Percentiles rank a stretch among this genome's conserved stretches.
These are phyloP conservation scores for Archocentrus centrarchus DNA, from an alignment of 2,113 vertebrate species.

Conservation along the genomic window DNA sequence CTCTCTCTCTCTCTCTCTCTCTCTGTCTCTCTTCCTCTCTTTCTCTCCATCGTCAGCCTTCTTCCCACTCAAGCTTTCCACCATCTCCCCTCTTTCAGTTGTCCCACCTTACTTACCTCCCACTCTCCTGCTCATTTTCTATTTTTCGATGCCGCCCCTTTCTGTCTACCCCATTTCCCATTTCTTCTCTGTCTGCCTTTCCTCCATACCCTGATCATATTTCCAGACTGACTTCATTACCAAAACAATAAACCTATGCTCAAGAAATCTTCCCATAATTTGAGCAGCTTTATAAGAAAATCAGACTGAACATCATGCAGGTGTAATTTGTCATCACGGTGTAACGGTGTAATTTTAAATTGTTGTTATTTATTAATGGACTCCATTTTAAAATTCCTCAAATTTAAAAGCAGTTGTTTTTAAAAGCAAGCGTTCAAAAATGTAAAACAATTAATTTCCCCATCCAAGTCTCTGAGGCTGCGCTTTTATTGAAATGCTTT, in stretches of 20 bases:
- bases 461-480: not conserved
- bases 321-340: slow-evolving; percentile 23
- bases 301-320: not conserved
- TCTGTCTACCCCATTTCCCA: not conserved
- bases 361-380: not conserved
- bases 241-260: slow-evolving; percentile 57
- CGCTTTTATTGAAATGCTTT: slow-evolving; percentile 10
- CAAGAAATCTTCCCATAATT: slow-evolving; percentile 31
- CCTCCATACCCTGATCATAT: slow-evolving; percentile 65
- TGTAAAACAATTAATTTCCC: not conserved
- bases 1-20: not conserved
- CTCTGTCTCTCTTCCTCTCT: not conserved
- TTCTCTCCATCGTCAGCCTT: slow-evolving; percentile 14
- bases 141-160: slow-evolving; percentile 26
- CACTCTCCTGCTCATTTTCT: slow-evolving; percentile 38
- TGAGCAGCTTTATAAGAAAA: not conserved
- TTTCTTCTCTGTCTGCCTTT: slow-evolving; percentile 18
- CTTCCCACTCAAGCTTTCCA: slow-evolving; percentile 20
- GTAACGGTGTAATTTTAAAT: not conserved
- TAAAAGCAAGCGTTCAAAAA: not conserved
- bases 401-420: not conserved
- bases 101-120: slow-evolving; percentile 62
- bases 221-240: slow-evolving; percentile 75
- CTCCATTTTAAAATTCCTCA: not conserved
- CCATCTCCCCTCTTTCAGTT: slow-evolving; percentile 58